phyloP scores from a whole-genome alignment of 1,140 invertebrate genomes.

The Dendroctonus valens region DNA sequence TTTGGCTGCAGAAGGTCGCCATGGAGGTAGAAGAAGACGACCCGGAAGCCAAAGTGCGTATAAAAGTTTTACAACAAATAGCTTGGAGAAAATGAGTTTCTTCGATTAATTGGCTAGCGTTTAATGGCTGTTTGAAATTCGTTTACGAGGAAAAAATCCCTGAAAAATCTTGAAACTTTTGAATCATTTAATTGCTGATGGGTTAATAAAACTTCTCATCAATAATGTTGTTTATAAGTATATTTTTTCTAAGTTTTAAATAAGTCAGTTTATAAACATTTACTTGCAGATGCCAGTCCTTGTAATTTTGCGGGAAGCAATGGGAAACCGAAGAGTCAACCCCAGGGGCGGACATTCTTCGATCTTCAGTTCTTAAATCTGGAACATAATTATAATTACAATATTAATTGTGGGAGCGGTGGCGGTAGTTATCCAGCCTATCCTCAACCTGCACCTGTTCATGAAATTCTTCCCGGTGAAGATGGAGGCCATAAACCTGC shows the following conservation, averaged over 20 bases:
- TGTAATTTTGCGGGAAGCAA: conserved; percentile 28
- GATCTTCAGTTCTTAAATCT: conserved; percentile 28
- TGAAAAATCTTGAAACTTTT: no score
- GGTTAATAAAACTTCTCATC: no score
- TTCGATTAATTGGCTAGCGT: no score
- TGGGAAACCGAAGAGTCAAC: conserved; percentile 9
- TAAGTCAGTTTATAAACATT: no score
- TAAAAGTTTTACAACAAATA: background rate
- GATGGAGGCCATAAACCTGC: conserved; percentile 16
- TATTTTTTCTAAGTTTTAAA: no score
- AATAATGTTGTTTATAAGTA: no score
- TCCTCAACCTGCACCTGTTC: conserved; percentile 12
- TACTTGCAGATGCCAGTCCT: background rate
- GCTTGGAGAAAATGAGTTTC: no score
- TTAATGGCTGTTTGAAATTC: no score
- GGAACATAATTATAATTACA: conserved; percentile 28
- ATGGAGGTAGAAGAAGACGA: conserved; percentile 10
- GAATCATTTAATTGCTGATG: no score
- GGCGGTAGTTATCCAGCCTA: conserved; percentile 16
- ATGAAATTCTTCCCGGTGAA: background rate
- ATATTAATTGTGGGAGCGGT: conserved; percentile 28
- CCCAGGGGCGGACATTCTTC: conserved; percentile 25
- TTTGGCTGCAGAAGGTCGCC: conserved; percentile 7
- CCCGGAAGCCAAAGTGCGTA: conserved; percentile 17
- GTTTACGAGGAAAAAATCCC: no score